phyloP scores from a whole-genome alignment of 2,113 vertebrate genomes.

The Tupaia tana region DNA sequence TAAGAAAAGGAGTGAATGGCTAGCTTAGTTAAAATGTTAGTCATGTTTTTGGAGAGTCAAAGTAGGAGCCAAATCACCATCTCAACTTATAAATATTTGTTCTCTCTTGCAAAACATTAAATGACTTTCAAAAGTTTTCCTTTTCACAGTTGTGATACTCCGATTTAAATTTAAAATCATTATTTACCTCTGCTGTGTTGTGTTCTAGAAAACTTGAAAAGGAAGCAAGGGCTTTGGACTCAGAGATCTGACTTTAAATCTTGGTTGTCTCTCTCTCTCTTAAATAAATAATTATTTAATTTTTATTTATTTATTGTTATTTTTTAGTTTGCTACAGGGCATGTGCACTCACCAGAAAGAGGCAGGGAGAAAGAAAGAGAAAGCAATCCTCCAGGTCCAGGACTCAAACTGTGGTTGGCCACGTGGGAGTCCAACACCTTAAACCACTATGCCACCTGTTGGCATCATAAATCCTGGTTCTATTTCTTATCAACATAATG shows the following conservation, averaged over 20 bases:
- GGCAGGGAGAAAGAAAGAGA: no score
- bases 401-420: no score
- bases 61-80: background rate
- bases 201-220: conserved; percentile 11
- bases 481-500: background rate
- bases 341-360: no score
- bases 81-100: background rate
- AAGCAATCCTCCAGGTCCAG: no score
- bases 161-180: background rate
- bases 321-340: no score
- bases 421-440: no score
- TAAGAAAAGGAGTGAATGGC: background rate
- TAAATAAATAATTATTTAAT: no score
- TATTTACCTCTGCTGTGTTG: background rate
- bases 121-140: background rate
- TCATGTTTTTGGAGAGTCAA: background rate
- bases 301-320: no score
- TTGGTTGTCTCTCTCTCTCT: background rate
- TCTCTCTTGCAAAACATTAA: background rate
- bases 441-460: no score
- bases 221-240: background rate
- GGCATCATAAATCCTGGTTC: background rate
- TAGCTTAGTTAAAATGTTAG: background rate
- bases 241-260: background rate
- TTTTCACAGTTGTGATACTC: background rate